These are phyloP conservation scores for Philereme vetulata DNA, from an alignment of 2,888 invertebrate species.

Conservation along the genomic window DNA sequence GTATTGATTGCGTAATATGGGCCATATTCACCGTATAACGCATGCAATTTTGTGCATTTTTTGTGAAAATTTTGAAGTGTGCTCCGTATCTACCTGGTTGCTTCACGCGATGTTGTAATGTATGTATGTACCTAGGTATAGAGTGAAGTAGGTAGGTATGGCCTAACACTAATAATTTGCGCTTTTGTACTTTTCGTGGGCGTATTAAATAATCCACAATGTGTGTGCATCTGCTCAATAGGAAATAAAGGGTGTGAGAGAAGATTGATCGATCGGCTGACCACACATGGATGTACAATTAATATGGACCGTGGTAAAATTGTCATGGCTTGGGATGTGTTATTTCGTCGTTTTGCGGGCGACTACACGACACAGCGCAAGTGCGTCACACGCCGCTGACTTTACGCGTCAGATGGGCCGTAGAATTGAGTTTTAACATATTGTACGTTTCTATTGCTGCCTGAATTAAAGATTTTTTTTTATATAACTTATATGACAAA, in stretches of 20 bases:
- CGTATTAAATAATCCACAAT: constrained; percentile 25
- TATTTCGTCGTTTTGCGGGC: background rate
- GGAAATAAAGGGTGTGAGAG: constrained; percentile 34
- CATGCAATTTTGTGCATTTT: too few relatives aligned
- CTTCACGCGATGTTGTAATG: too few relatives aligned
- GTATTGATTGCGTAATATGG: too few relatives aligned
- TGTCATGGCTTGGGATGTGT: constrained; percentile 1
- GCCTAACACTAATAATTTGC: background rate
- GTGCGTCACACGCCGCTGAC: too few relatives aligned
- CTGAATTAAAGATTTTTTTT: too few relatives aligned
- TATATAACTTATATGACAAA: too few relatives aligned
- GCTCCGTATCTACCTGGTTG: too few relatives aligned
- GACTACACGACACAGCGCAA: too few relatives aligned
- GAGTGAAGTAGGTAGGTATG: background rate
- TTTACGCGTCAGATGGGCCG: too few relatives aligned
- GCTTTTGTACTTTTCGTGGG: background rate
- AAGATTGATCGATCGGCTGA: constrained; percentile 34
- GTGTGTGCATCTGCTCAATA: constrained; percentile 27
- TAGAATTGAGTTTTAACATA: too few relatives aligned
- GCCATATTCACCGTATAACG: too few relatives aligned
- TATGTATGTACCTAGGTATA: background rate
- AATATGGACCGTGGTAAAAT: constrained; percentile 6
- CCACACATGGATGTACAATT: constrained; percentile 30
- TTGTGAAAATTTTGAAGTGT: constrained; percentile 8
- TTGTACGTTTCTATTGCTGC: too few relatives aligned